Percentiles rank a stretch among this genome's conserved stretches.
Evolutionary conservation across 2,797 vertebrate genomes (phyloP).

Genomic region (Phoeniculus purpureus): DNA sequence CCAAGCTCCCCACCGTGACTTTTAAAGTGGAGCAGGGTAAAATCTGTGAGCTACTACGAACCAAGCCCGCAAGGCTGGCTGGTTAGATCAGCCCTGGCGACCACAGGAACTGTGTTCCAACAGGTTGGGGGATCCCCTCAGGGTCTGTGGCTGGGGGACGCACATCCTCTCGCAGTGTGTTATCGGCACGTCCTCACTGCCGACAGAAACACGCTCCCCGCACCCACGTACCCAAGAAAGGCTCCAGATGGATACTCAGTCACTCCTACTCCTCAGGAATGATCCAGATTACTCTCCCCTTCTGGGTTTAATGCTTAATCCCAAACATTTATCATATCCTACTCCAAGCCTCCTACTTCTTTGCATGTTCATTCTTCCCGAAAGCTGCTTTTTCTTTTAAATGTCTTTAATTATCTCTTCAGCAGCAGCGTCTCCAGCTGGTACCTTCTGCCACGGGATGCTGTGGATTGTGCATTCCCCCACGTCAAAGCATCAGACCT

Average conservation of each 20-base stretch:
- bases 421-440: conserved; percentile 9
- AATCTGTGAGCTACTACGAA: not conserved
- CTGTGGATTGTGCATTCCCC: not conserved
- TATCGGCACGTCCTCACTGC: not conserved
- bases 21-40: not conserved
- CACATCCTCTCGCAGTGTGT: not conserved
- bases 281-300: not conserved
- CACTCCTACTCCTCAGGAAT: not conserved
- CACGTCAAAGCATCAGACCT: not conserved
- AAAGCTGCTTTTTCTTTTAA: not conserved
- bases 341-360: conserved; percentile 15
- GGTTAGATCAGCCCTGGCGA: accelerated
- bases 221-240: not conserved
- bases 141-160: not conserved
- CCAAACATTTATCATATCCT: conserved; percentile 35
- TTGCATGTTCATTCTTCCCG: not conserved
- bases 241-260: not conserved
- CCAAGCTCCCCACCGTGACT: not conserved
- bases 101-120: not conserved
- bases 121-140: not conserved
- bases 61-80: not conserved
- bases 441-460: not conserved
- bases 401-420: not conserved
- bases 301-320: conserved; percentile 21
- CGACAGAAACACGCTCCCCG: not conserved